Conservation (phyloP, 2,797 vertebrate genomes). For the Silurus lanzhouensis region DNA sequence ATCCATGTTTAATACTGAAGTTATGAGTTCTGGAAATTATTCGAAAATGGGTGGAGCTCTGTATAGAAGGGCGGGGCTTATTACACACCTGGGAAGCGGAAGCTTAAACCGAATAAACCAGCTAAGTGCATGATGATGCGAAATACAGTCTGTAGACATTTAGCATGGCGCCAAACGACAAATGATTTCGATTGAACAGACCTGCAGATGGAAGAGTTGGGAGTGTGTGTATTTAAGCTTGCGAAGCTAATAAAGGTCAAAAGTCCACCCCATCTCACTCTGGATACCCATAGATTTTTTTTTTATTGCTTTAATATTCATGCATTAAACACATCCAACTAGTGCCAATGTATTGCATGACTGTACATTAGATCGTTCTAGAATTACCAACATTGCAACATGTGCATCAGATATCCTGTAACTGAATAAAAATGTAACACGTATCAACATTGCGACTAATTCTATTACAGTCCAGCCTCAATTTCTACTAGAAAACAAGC, state of each 20-base stretch:
- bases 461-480: neutral
- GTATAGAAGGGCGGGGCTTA: too few relatives aligned
- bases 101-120: too few relatives aligned
- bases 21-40: neutral
- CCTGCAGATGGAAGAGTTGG: too few relatives aligned
- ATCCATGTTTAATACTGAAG: neutral
- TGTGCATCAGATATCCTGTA: neutral
- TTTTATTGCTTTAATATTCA: too few relatives aligned
- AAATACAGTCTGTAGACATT: too few relatives aligned
- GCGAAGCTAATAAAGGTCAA: too few relatives aligned
- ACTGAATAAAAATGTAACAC: neutral
- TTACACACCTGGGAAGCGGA: too few relatives aligned
- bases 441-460: constrained; percentile 22
- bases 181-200: too few relatives aligned
- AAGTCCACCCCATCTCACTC: neutral
- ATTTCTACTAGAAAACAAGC: constrained; percentile 14
- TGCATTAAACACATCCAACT: neutral
- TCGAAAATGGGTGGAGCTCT: too few relatives aligned
- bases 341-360: neutral
- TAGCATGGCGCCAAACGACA: too few relatives aligned
- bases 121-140: too few relatives aligned
- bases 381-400: neutral
- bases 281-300: neutral
- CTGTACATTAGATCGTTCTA: neutral
- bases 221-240: too few relatives aligned